Conservation (phyloP, 2,888 invertebrate genomes). For the Cantharis flavilabris region DNA sequence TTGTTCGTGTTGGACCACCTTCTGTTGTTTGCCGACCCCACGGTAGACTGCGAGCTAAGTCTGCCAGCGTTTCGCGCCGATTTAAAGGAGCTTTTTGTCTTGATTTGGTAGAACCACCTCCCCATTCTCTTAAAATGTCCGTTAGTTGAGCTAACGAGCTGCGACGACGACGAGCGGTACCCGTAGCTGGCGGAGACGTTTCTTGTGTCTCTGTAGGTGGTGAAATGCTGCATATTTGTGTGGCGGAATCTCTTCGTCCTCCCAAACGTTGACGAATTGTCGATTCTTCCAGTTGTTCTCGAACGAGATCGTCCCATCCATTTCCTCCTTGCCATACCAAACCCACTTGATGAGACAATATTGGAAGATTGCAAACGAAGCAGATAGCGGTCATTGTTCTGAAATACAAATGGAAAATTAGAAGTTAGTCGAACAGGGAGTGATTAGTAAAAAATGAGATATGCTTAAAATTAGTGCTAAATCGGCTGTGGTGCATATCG, state of each 20-base stretch:
- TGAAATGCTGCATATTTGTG: constrained; percentile 83
- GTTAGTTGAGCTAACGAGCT: constrained; percentile 88
- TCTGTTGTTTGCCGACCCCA: constrained; percentile 73
- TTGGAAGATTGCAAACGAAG: constrained; percentile 95
- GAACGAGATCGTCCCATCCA: constrained; percentile 90
- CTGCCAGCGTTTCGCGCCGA: constrained; percentile 85
- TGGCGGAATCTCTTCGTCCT: constrained; percentile 86
- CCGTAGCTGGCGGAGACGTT: constrained; percentile 67
- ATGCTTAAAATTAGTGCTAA: constrained; percentile 8
- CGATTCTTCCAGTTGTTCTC: constrained; percentile 85
- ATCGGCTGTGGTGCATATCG: constrained; percentile 32
- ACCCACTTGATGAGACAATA: constrained; percentile 92
- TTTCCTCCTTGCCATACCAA: constrained; percentile 93
- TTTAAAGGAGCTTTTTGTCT: constrained; percentile 71
- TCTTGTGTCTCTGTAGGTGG: constrained; percentile 78
- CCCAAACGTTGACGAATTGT: constrained; percentile 84
- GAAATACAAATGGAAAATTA: constrained; percentile 45
- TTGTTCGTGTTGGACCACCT: constrained; percentile 55
- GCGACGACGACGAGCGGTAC: constrained; percentile 72
- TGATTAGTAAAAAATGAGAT: neutral
- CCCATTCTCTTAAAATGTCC: constrained; percentile 87
- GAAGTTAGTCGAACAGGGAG: neutral
- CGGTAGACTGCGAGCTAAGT: constrained; percentile 81
- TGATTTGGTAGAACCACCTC: constrained; percentile 65
- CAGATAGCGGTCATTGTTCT: constrained; percentile 94